phyloP scores from a whole-genome alignment of 2,888 invertebrate species.

The Drosophila peninsularis region DNA sequence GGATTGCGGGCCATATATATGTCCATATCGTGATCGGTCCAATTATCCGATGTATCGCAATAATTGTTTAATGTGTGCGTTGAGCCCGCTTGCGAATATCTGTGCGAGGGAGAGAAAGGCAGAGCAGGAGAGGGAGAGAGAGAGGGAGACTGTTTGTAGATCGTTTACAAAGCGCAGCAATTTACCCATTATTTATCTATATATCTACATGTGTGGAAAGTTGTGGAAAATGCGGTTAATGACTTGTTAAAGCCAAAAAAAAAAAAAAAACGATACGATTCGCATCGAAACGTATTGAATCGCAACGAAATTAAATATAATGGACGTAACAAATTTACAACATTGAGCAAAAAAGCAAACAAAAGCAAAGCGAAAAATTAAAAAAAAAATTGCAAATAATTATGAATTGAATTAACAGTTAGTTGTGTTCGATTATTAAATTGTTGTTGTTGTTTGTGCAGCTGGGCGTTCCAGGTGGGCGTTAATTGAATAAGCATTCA shows the following conservation, averaged over 20 bases:
- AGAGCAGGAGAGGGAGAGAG: neutral
- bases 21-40: slow-evolving; percentile 98
- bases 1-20: slow-evolving; percentile 97
- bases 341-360: slow-evolving; percentile 18
- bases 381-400: slow-evolving; percentile 5
- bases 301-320: slow-evolving; percentile 40
- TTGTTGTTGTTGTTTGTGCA: neutral
- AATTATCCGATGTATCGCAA: slow-evolving; percentile 95
- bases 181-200: slow-evolving; percentile 8
- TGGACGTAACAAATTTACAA: slow-evolving; percentile 31
- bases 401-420: slow-evolving; percentile 21
- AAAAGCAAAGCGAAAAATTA: neutral
- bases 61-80: slow-evolving; percentile 93
- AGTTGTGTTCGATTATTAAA: slow-evolving; percentile 18
- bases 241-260: slow-evolving; percentile 33
- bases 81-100: slow-evolving; percentile 91
- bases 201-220: slow-evolving; percentile 38
- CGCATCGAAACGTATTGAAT: slow-evolving; percentile 9
- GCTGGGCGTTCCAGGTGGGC: neutral
- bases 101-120: slow-evolving; percentile 48
- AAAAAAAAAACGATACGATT: slow-evolving; percentile 2
- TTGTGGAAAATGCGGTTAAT: slow-evolving; percentile 35
- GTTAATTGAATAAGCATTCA: slow-evolving; percentile 9
- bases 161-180: slow-evolving; percentile 27
- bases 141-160: neutral